A percentile compares a stretch with the other conserved stretches of the same genome.
phyloP scores from a whole-genome alignment of 1,140 invertebrate species.

The Apis cerana region DNA sequence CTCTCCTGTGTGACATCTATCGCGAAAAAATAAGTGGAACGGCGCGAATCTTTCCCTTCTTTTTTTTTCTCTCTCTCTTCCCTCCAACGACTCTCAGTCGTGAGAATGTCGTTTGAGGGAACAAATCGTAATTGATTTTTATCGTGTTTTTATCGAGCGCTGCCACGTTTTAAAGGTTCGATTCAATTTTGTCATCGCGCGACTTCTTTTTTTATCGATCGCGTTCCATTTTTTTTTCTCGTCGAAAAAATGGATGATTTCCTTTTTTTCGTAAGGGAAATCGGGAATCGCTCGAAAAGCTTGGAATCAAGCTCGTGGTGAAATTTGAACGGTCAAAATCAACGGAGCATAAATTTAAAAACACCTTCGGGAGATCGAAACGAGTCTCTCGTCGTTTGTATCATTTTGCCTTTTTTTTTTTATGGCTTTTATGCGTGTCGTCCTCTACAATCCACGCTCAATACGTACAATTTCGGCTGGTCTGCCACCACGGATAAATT shows the following conservation, averaged over 20 bases:
- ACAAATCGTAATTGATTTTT: not conserved
- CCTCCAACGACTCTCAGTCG: too few relatives aligned
- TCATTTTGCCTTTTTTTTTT: not conserved
- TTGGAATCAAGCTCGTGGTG: too few relatives aligned
- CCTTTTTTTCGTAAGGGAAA: not conserved
- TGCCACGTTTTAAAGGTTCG: not conserved
- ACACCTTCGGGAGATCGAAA: too few relatives aligned
- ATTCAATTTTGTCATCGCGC: constrained; percentile 14
- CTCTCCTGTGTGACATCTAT: not conserved
- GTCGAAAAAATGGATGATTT: not conserved
- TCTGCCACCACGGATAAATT: not conserved
- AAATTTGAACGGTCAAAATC: too few relatives aligned
- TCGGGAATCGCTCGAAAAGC: too few relatives aligned
- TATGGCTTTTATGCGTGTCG: too few relatives aligned
- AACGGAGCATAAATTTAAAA: too few relatives aligned
- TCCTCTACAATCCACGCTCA: not conserved
- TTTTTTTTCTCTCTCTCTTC: too few relatives aligned
- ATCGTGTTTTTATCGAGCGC: constrained; percentile 6
- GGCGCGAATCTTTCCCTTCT: not conserved
- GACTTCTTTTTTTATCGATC: not conserved
- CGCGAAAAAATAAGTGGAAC: not conserved
- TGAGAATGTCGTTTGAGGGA: too few relatives aligned
- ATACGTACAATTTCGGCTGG: not conserved
- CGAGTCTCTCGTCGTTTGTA: too few relatives aligned
- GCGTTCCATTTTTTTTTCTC: not conserved